Conservation (phyloP, 2,113 vertebrate species). For the Phyllostomus discolor region DNA sequence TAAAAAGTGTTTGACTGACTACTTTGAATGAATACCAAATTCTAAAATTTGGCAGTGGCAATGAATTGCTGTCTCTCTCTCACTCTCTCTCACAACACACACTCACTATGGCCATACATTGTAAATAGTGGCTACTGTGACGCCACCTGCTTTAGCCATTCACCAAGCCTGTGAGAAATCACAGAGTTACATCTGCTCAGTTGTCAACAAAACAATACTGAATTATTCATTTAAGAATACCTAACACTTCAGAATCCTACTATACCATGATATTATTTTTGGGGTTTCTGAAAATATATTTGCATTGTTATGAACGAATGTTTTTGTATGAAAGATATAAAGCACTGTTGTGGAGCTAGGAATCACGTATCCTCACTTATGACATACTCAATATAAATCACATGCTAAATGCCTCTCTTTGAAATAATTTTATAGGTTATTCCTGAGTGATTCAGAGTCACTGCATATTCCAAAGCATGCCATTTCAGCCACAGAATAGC, state of each 20-base stretch:
- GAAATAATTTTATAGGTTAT: background rate
- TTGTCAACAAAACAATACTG: background rate
- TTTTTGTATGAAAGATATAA: background rate
- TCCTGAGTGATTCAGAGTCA: background rate
- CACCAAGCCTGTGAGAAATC: background rate
- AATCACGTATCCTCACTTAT: background rate
- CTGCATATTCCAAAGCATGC: background rate
- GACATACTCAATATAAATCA: background rate
- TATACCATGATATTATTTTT: background rate
- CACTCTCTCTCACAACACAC: background rate
- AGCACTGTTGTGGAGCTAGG: background rate
- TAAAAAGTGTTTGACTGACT: background rate
- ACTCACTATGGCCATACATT: background rate
- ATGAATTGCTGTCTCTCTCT: background rate
- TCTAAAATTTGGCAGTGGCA: background rate
- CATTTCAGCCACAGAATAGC: slow-evolving; percentile 2
- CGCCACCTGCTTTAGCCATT: background rate
- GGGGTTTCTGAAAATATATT: background rate
- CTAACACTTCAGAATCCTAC: background rate
- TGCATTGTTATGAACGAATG: background rate
- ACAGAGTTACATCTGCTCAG: background rate
- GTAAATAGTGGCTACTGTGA: background rate
- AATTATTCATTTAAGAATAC: background rate
- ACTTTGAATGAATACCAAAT: background rate
- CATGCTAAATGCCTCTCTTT: background rate